A percentile compares a stretch with the other conserved stretches of the same genome.
These are phyloP conservation scores for Myzus persicae DNA, from an alignment of 1,140 invertebrate species.

Conservation along the genomic window DNA sequence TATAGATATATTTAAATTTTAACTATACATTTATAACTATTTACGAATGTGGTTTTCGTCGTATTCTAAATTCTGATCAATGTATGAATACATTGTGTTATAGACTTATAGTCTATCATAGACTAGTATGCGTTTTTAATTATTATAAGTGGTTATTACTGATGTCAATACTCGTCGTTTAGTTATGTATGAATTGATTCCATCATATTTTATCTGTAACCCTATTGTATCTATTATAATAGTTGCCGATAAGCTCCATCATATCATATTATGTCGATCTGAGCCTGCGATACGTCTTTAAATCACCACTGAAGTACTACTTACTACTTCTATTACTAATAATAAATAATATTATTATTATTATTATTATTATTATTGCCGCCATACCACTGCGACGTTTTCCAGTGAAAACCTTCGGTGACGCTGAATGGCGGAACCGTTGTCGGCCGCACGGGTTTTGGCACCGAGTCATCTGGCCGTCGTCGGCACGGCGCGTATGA, in stretches of 20 bases:
- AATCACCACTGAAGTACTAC: not conserved
- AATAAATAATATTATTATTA: not conserved
- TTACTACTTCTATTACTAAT: not conserved
- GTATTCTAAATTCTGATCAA: not conserved
- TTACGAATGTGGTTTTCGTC: too few relatives aligned
- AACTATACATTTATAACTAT: not conserved
- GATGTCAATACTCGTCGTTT: not conserved
- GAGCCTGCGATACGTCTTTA: not conserved
- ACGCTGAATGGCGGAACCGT: not conserved
- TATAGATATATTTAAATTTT: not conserved
- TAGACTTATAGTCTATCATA: not conserved
- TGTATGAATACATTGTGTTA: not conserved
- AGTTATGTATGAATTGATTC: too few relatives aligned
- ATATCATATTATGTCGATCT: not conserved
- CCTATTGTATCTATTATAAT: not conserved
- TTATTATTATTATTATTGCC: conserved; percentile 19
- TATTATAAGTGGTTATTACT: not conserved
- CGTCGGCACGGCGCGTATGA: conserved; percentile 27
- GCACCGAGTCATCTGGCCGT: conserved; percentile 57
- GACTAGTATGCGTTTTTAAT: not conserved
- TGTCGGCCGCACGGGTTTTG: conserved; percentile 27
- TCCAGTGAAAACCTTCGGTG: not conserved
- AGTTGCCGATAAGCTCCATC: not conserved
- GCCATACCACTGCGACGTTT: conserved; percentile 8
- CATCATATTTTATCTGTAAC: not conserved